These are phyloP conservation scores for Byasa hedistus DNA, from an alignment of 2,888 invertebrate species.

Conservation along the genomic window DNA sequence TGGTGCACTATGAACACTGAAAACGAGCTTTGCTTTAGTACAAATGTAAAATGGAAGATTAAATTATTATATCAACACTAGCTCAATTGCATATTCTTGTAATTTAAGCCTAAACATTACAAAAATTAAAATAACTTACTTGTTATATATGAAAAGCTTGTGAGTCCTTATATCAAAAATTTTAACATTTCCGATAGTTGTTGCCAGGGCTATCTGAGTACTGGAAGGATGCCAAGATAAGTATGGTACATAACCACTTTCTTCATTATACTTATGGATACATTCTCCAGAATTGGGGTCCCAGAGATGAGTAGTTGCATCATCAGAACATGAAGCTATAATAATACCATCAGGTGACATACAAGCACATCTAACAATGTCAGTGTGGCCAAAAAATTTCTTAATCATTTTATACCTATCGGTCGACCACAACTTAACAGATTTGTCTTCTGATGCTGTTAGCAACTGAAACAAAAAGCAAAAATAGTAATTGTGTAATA, in stretches of 20 bases:
- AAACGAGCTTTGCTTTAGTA: constrained; percentile 29
- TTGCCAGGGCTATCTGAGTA: constrained; percentile 86
- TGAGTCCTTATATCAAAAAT: constrained; percentile 90
- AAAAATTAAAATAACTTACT: constrained; percentile 51
- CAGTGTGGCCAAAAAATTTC: constrained; percentile 87
- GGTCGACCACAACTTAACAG: constrained; percentile 88
- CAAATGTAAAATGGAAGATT: not conserved
- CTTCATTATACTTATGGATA: constrained; percentile 87
- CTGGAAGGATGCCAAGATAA: constrained; percentile 93
- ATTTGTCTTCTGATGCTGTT: constrained; percentile 91
- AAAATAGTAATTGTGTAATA: too few species aligned
- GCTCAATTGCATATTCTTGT: too few species aligned
- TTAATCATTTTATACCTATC: constrained; percentile 84
- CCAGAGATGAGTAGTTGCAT: constrained; percentile 90
- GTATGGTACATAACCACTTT: constrained; percentile 81
- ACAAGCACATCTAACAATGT: constrained; percentile 89
- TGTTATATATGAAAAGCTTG: constrained; percentile 91
- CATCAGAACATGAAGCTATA: constrained; percentile 92
- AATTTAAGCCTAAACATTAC: not conserved
- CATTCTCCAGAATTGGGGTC: constrained; percentile 85
- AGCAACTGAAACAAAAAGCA: constrained; percentile 72
- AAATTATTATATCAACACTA: too few species aligned
- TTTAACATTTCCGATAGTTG: constrained; percentile 87
- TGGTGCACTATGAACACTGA: constrained; percentile 82
- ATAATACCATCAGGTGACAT: constrained; percentile 89